Evolutionary conservation across 2,888 invertebrate species (phyloP).

Genomic region (Merodon equestris): DNA sequence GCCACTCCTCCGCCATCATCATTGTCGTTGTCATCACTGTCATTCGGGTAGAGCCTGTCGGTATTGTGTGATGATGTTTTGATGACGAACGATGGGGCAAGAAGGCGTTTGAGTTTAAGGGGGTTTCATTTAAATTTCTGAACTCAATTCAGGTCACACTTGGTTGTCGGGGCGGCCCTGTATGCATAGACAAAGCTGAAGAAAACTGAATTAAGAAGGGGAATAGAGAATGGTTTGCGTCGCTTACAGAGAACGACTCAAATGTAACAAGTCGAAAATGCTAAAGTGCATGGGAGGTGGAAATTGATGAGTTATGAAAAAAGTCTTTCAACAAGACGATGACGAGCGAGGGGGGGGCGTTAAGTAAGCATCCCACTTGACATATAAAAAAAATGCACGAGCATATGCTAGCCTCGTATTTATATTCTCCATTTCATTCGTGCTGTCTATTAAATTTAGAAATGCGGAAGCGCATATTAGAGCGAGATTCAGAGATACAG

Average conservation of each 20-base stretch:
- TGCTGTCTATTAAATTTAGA: constrained; percentile 19
- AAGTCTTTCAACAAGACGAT: constrained; percentile 43
- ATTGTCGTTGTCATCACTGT: too few species aligned
- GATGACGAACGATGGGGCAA: too few species aligned
- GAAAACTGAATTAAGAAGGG: too few species aligned
- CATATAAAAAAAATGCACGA: constrained; percentile 28
- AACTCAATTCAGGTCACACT: constrained; percentile 79
- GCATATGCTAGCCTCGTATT: constrained; percentile 21
- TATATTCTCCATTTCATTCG: not conserved
- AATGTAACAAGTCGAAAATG: constrained; percentile 10
- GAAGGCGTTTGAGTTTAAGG: constrained; percentile 20
- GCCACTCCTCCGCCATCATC: too few species aligned
- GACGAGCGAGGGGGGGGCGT: too few species aligned
- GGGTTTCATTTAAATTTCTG: constrained; percentile 71
- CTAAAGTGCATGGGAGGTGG: constrained; percentile 21
- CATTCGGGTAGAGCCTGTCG: too few species aligned
- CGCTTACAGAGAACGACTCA: too few species aligned
- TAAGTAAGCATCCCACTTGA: constrained; percentile 46
- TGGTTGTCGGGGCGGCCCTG: constrained; percentile 73
- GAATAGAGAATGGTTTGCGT: too few species aligned
- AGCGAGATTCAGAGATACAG: not conserved
- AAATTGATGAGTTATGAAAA: constrained; percentile 54
- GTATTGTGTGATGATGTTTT: too few species aligned
- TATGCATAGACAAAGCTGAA: constrained; percentile 33
- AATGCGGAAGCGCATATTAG: constrained; percentile 54